Conservation (phyloP, 2,797 vertebrate genomes). For the Manis pentadactyla region DNA sequence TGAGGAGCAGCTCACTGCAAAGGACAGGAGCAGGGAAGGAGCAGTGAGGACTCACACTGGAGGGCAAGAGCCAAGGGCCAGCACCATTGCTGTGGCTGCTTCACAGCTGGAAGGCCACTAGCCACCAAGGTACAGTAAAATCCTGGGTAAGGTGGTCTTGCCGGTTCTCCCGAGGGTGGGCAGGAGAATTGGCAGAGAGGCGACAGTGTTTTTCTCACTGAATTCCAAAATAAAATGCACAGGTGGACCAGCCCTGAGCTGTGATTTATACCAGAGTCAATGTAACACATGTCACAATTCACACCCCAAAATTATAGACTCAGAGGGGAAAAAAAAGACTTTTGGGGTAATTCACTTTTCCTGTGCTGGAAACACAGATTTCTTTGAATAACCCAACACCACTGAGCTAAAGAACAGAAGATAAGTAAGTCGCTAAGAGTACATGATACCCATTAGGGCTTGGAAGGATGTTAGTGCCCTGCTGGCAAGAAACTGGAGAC, state of each 20-base stretch:
- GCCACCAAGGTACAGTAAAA: not conserved
- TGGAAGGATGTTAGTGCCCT: not conserved
- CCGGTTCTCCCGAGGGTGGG: not conserved
- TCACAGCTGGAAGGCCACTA: rapidly evolving
- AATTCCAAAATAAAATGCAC: not conserved
- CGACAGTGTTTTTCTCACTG: not conserved
- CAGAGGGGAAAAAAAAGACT: not conserved
- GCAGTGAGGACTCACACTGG: not conserved
- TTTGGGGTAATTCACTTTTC: not conserved
- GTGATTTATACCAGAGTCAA: not conserved
- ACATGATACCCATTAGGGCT: not conserved
- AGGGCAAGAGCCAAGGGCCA: not conserved
- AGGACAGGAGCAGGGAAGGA: rapidly evolving
- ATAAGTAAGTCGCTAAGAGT: not conserved
- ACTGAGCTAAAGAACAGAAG: not conserved
- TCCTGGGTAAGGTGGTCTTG: not conserved
- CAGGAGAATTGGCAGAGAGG: not conserved
- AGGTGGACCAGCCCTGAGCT: not conserved
- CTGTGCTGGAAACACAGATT: not conserved
- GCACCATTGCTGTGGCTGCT: rapidly evolving
- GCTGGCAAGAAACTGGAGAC: not conserved
- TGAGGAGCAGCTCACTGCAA: not conserved
- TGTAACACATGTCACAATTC: not conserved
- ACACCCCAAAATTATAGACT: not conserved
- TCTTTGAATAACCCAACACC: not conserved